Evolutionary conservation across 1,140 invertebrate species (phyloP).

Genomic region (Artemia franciscana): DNA sequence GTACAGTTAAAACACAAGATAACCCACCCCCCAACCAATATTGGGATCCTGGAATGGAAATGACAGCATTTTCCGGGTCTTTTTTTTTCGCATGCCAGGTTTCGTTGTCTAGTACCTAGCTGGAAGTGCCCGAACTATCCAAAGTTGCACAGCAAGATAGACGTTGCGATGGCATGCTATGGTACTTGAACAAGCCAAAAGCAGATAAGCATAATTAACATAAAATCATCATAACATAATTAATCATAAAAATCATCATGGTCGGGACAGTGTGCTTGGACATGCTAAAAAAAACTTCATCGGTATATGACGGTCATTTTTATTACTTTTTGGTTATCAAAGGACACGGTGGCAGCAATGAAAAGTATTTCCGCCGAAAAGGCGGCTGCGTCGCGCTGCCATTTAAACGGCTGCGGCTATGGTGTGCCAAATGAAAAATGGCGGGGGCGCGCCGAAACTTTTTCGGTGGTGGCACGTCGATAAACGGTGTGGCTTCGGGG

Average conservation of each 20-base stretch:
- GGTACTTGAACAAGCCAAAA: not conserved
- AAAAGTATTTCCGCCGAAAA: not conserved
- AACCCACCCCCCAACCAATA: not conserved
- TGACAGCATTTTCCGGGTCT: not conserved
- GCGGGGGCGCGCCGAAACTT: not conserved
- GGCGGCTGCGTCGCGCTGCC: not conserved
- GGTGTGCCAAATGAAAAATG: not conserved
- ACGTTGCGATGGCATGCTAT: not conserved
- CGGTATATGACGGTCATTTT: not conserved
- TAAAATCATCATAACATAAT: too few species aligned
- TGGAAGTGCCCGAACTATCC: not conserved
- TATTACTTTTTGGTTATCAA: not conserved
- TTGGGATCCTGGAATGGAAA: not conserved
- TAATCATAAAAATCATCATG: too few species aligned
- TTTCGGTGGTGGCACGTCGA: not conserved
- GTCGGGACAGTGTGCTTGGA: too few species aligned
- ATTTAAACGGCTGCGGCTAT: too few species aligned
- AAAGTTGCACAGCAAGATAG: not conserved
- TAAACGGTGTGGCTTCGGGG: slow-evolving; percentile 1
- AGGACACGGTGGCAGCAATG: not conserved
- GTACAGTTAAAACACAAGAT: not conserved
- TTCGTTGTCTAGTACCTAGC: not conserved
- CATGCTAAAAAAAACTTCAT: too few species aligned
- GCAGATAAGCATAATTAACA: not conserved
- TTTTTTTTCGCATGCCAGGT: not conserved